Evolutionary conservation across 2,113 vertebrate genomes (phyloP).

Genomic region (Paramormyrops kingsleyae): DNA sequence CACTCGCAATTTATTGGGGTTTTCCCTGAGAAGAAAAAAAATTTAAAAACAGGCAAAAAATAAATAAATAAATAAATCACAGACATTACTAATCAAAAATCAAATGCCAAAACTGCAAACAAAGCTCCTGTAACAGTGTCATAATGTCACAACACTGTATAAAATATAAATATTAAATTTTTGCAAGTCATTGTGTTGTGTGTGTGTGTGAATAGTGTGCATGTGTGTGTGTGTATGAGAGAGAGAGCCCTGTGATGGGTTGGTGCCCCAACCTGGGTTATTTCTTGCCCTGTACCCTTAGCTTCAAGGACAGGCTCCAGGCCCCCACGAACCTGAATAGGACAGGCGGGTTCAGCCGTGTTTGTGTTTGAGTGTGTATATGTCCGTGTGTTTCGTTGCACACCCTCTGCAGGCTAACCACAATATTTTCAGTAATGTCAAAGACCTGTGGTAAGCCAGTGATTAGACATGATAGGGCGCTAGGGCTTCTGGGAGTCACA

Average conservation of each 20-base stretch:
- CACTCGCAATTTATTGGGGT: constrained; percentile 65
- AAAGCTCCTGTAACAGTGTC: not conserved
- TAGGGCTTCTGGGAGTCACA: not conserved
- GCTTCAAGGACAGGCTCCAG: not conserved
- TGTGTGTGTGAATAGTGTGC: too few species aligned
- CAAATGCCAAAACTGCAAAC: not conserved
- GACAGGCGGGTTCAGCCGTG: not conserved
- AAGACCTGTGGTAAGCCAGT: not conserved
- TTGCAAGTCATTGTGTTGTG: not conserved
- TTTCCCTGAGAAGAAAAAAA: constrained; percentile 58
- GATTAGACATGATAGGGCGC: not conserved
- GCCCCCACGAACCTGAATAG: not conserved
- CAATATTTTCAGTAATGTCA: not conserved
- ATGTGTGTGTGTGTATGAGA: too few species aligned
- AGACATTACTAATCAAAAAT: not conserved
- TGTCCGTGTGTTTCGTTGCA: not conserved
- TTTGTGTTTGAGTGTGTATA: not conserved
- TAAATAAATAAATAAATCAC: not conserved
- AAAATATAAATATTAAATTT: not conserved
- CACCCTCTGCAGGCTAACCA: not conserved
- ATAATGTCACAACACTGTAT: not conserved
- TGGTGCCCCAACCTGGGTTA: not conserved
- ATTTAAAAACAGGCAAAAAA: not conserved
- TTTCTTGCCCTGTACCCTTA: not conserved
- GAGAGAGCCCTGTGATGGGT: too few species aligned